Evolutionary conservation across 2,888 invertebrate species (phyloP), one percentile per base, ranked within the genome.

Genomic region (Ptilodon capucinus): DNA sequence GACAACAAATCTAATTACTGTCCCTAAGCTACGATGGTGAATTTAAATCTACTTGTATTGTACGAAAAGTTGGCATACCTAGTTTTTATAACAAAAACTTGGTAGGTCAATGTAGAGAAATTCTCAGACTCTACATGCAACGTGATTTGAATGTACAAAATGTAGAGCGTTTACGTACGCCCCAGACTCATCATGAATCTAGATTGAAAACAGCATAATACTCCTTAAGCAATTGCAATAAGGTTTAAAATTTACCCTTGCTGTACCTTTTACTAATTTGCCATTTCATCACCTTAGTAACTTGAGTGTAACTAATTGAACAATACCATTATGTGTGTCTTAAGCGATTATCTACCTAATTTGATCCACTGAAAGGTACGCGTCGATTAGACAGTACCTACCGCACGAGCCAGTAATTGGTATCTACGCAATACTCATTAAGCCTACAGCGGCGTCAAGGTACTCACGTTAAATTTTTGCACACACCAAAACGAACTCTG

Each of bases 311-410:
- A 14, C 28, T 28, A 32, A 32, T 32, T 32, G 6, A 32, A 32
- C 14, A 32, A 28, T 28, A n/a, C 28, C 28, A n/a, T 28, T 7
- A n/a, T 4, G 11, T 8, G 11, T n/a, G 28, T 11, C 28, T 28
- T 64, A 58, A 55, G 50, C 52, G 44, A 51, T 52, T 48, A 49
- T 46, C 41, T 18, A 45, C 35, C 41, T 28, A n/a, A 23, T 23
- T 23, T 8, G 23, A 11, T 28, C n/a, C n/a, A n/a, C 2, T n/a
- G 3, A 28, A 5, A 23, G 1, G 23, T 23, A 23, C 8, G 8
- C 23, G 23, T 23, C 2, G 23, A 1, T 8, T 2, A 23, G 2
- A 4, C 23, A n/a, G 23, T 6, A 23, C 6, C 7, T 23, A 6
- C 23, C 1, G 23, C 8, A 4, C 6, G 23, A n/a, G n/a, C n/a